phyloP scores from a whole-genome alignment of 1,140 invertebrate genomes.

The Aphaenogaster ashmeadi region DNA sequence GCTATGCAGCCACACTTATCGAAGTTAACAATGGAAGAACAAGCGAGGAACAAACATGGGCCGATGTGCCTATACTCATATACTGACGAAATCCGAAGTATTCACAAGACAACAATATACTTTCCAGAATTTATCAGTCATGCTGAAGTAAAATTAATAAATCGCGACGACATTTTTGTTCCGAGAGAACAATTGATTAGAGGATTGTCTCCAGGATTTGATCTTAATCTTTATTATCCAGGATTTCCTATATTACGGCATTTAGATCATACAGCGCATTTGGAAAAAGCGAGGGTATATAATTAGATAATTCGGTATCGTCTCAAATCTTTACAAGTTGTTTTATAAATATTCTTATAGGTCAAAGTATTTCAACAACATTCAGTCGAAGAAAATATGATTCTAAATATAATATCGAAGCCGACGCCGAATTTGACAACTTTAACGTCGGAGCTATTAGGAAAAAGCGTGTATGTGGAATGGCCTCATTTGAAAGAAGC shows the following conservation, averaged over 20 bases:
- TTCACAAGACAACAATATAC: conserved; percentile 88
- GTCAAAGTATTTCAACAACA: conserved; percentile 95
- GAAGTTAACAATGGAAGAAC: conserved; percentile 91
- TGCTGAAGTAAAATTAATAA: conserved; percentile 87
- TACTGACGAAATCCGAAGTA: conserved; percentile 88
- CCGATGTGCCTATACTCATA: conserved; percentile 94
- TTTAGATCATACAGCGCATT: conserved; percentile 91
- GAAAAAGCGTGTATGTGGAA: conserved; percentile 92
- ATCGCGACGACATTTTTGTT: conserved; percentile 89
- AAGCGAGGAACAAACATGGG: conserved; percentile 93
- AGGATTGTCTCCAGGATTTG: conserved; percentile 91
- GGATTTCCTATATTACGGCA: conserved; percentile 97
- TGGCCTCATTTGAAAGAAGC: conserved; percentile 96
- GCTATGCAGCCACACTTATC: conserved; percentile 93
- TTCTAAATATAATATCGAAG: conserved; percentile 89
- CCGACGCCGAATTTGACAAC: conserved; percentile 79
- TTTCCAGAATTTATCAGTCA: conserved; percentile 91
- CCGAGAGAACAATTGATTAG: conserved; percentile 89
- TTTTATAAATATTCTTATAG: conserved; percentile 63
- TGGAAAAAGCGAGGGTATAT: conserved; percentile 90
- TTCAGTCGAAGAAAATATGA: conserved; percentile 94
- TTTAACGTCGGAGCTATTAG: conserved; percentile 90
- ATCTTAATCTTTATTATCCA: conserved; percentile 92
- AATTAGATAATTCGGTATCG: background rate
- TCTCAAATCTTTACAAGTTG: background rate